Evolutionary conservation across 2,113 vertebrate species (phyloP).

Genomic region (Rhinogobius similis): DNA sequence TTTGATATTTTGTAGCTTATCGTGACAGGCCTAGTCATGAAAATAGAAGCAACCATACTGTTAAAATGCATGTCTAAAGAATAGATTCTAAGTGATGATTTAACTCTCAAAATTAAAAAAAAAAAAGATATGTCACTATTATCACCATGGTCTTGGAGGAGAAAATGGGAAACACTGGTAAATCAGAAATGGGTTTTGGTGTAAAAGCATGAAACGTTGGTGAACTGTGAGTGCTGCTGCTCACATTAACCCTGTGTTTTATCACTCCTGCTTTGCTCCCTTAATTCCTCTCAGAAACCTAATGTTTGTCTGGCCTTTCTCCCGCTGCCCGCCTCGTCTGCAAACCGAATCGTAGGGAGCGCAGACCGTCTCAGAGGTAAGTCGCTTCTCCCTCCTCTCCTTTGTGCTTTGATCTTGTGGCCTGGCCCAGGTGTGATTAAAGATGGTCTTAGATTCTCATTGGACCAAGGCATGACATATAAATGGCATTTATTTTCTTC

Average conservation of each 20-base stretch:
- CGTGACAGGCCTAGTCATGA: no score
- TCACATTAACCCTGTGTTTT: not conserved
- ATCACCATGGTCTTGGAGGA: not conserved
- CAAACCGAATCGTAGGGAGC: slow-evolving; percentile 64
- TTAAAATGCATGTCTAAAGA: not conserved
- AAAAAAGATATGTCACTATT: not conserved
- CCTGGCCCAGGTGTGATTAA: no score
- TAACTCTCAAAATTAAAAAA: no score
- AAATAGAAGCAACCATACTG: no score
- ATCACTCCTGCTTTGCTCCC: not conserved
- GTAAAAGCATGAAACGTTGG: not conserved
- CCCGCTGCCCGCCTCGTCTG: slow-evolving; percentile 6
- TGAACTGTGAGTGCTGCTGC: not conserved
- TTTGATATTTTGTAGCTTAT: no score
- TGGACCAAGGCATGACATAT: no score
- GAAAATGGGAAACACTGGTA: not conserved
- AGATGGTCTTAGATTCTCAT: no score
- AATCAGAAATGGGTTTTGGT: not conserved
- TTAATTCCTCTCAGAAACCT: slow-evolving; percentile 2
- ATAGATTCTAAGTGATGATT: not conserved
- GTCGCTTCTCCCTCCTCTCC: slow-evolving; percentile 21
- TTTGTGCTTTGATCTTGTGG: not conserved
- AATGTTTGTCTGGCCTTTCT: slow-evolving; percentile 49
- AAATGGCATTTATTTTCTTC: no score
- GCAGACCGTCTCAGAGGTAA: slow-evolving; percentile 78